phyloP scores from a whole-genome alignment of 2,113 vertebrate species.

The Thomomys bottae region DNA sequence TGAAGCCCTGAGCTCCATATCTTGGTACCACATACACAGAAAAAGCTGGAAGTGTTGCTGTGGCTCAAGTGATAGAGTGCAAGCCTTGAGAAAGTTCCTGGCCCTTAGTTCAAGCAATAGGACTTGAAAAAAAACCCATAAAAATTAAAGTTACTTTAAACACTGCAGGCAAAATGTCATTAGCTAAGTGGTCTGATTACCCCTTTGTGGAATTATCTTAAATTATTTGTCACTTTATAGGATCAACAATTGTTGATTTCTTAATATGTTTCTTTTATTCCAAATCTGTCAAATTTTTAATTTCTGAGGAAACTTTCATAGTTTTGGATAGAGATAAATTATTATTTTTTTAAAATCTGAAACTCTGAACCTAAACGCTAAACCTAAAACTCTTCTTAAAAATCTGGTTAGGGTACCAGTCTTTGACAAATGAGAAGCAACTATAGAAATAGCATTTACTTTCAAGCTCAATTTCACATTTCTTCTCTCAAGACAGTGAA shows the following conservation, averaged over 20 bases:
- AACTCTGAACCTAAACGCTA: too few species aligned
- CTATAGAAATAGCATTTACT: not conserved
- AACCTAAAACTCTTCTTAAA: not conserved
- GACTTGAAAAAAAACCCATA: too few species aligned
- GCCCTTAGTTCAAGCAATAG: too few species aligned
- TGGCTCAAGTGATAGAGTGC: too few species aligned
- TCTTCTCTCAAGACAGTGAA: not conserved
- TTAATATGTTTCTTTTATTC: not conserved
- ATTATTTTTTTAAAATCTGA: too few species aligned
- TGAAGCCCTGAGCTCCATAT: too few species aligned
- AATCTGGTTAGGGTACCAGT: not conserved
- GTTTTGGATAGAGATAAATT: not conserved
- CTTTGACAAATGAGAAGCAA: not conserved
- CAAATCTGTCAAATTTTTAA: not conserved
- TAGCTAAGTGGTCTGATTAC: not conserved
- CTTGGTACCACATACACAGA: too few species aligned
- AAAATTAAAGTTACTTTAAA: slow-evolving; percentile 10
- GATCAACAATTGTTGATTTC: not conserved
- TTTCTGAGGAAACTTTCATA: not conserved
- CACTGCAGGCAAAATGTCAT: not conserved
- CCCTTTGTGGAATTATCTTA: not conserved
- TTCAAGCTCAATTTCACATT: slow-evolving; percentile 4
- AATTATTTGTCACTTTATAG: not conserved
- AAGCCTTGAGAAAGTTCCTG: too few species aligned
- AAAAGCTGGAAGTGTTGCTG: too few species aligned